Evolutionary conservation across 2,888 invertebrate species (phyloP).

Genomic region (Imbricaverruca yamaguchii): DNA sequence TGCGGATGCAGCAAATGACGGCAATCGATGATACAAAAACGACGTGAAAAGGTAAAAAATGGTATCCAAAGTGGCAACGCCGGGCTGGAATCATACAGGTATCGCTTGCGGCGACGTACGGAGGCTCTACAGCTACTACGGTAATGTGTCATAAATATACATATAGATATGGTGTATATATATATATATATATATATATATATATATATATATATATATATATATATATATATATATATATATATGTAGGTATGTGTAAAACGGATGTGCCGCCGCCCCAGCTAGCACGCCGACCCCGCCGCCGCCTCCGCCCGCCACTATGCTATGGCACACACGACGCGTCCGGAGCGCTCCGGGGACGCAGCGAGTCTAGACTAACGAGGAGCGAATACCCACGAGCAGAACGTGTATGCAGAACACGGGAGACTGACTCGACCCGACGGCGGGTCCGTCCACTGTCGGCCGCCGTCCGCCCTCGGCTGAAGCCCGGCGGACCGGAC

Average conservation of each 20-base stretch:
- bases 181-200: too few relatives aligned
- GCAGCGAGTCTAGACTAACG: not conserved
- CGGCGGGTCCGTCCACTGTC: not conserved
- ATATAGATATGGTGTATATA: too few relatives aligned
- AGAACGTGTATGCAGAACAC: not conserved
- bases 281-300: not conserved
- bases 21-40: conserved; percentile 15
- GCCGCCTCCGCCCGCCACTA: not conserved
- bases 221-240: too few relatives aligned
- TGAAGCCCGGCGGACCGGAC: too few relatives aligned
- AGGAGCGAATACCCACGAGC: not conserved
- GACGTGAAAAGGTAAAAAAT: conserved; percentile 21
- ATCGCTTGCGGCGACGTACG: not conserved
- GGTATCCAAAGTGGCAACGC: conserved; percentile 15
- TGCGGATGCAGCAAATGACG: not conserved
- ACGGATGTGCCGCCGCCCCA: not conserved
- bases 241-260: not conserved
- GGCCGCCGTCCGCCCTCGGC: not conserved
- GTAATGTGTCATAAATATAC: conserved; percentile 11
- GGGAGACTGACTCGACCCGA: not conserved
- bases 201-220: too few relatives aligned
- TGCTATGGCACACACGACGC: not conserved
- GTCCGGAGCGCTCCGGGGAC: not conserved
- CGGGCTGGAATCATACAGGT: conserved; percentile 1
- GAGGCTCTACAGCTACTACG: not conserved